Conservation (phyloP, 2,113 vertebrate species). For the Furnarius figulus region DNA sequence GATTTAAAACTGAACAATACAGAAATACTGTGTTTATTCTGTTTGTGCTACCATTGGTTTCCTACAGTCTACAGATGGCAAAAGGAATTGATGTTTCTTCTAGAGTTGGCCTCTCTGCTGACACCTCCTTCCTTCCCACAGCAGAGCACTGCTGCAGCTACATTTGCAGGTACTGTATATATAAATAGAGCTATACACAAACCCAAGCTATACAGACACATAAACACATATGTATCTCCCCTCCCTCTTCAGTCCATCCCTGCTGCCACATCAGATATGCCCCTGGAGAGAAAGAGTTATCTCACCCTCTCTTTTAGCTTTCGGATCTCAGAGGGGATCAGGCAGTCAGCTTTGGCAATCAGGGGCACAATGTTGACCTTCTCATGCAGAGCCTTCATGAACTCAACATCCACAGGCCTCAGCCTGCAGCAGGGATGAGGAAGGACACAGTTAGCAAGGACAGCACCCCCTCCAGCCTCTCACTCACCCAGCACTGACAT, state of each 20-base stretch:
- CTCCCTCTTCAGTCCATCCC: background rate
- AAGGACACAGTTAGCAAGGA: background rate
- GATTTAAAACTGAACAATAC: background rate
- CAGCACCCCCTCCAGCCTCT: background rate
- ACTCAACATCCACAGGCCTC: slow-evolving; percentile 94
- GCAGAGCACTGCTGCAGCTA: background rate
- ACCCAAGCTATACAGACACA: background rate
- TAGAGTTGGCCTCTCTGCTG: background rate
- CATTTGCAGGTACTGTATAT: background rate
- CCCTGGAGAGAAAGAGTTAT: background rate
- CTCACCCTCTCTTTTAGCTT: slow-evolving; percentile 97
- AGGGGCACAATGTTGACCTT: slow-evolving; percentile 97
- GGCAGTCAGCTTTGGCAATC: slow-evolving; percentile 95
- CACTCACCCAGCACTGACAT: background rate
- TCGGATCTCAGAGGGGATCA: slow-evolving; percentile 92
- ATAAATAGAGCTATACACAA: background rate
- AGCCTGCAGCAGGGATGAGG: slow-evolving; percentile 72
- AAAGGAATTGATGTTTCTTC: background rate
- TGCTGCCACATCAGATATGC: background rate
- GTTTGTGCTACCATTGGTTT: background rate
- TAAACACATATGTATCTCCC: background rate
- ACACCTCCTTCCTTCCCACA: background rate
- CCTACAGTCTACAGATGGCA: background rate
- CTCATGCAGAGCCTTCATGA: slow-evolving; percentile 98
- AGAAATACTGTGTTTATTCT: background rate